Base-by-base conservation (phyloP, 35 echinoderm and acorn worm species). In the Holothuria glaberrima region DNA sequence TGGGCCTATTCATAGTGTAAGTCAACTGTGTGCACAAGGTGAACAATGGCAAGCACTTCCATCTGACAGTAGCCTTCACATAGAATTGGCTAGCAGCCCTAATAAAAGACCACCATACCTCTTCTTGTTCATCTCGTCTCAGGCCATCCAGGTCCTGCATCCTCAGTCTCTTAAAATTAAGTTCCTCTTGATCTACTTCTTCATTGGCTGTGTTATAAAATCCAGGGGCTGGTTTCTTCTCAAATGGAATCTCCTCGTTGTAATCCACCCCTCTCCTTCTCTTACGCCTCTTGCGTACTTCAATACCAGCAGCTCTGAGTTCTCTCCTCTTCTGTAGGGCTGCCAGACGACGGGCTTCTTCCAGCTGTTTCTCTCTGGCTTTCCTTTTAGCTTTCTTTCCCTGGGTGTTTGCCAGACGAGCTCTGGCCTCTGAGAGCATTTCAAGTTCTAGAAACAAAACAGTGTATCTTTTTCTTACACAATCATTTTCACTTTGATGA, bases 301-400 rank as follows among this genome's bases (percentile, higher is more conserved):
- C 96, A 24, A 95, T 95, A 24, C 96, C 93, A 5, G 93, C 93
- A 24, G 93, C 93, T 31, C 96, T 64, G 30, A 98, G 93, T 75
- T 98, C 96, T 27, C 96, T 33, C 17, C 96, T 64, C 68, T 98
- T 98, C 68, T 98, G 96, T 2, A 98, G 86, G 19, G 93, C 93
- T 0, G 96, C 96, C 44, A 95, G 88, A 34, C 96, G 90, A 18
- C 96, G 80, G 1, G 96, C 96, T 80, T 98, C 96, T 33, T 92
- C 93, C 34, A 98, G 67, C 83, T 94, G 93, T 71, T 98, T 98
- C 71, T 95, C 95, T 86, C 96, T 83, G 50, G 96, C 93, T 45
- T 98, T 98, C 21, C 96, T 74, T 59, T 98, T 98, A 52, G 96
- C 96, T 61, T 98, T 98, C 91, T 98, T 98, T 59, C 96, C 96